Evolutionary conservation across 2,888 invertebrate species (phyloP).

Genomic region (Hirtodrosophila confusa): DNA sequence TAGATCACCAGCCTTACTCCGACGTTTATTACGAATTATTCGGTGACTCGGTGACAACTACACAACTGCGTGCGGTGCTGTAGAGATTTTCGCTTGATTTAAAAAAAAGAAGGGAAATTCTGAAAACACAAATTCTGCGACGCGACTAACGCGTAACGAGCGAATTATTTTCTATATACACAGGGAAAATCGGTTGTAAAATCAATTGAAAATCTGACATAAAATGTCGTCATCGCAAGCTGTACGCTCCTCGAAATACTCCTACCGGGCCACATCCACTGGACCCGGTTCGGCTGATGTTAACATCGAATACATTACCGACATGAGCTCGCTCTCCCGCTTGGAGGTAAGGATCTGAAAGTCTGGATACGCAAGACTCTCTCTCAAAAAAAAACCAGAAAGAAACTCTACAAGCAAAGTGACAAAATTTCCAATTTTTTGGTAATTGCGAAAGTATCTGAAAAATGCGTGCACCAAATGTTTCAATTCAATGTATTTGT

Average conservation of each 20-base stretch:
- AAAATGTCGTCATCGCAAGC: conserved; percentile 90
- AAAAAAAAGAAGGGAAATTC: conserved; percentile 19
- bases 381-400: no score
- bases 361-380: conserved; percentile 11
- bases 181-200: conserved; percentile 23
- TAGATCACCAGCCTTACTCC: conserved; percentile 85
- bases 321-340: conserved; percentile 96
- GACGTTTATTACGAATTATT: conserved; percentile 85
- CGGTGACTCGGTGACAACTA: conserved; percentile 85
- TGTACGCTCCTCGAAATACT: conserved; percentile 95
- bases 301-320: conserved; percentile 97
- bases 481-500: conserved; percentile 28
- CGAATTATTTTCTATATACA: no score
- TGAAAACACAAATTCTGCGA: conserved; percentile 18
- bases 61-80: conserved; percentile 81
- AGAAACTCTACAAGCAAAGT: conserved; percentile 24
- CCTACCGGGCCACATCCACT: conserved; percentile 94
- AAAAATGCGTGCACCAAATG: conserved; percentile 32
- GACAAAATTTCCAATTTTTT: conserved; percentile 8
- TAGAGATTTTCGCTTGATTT: conserved; percentile 70
- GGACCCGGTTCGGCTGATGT: conserved; percentile 94
- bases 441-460: conserved; percentile 6
- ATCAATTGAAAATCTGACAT: conserved; percentile 64
- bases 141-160: no score
- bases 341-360: conserved; percentile 91